phyloP scores from a whole-genome alignment of 2,113 vertebrate genomes.

The Grallaria varia region DNA sequence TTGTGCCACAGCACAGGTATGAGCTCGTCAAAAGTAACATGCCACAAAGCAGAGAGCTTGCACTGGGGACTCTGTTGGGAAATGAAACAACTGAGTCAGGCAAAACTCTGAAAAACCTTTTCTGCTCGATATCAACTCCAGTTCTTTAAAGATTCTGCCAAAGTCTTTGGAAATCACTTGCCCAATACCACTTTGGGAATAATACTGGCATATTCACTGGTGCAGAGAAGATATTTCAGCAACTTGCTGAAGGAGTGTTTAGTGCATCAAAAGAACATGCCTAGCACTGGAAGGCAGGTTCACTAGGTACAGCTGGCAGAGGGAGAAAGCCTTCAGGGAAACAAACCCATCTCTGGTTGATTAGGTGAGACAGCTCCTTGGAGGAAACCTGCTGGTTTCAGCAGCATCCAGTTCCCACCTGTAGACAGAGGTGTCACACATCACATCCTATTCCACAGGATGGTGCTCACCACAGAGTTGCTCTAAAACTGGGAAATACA shows the following conservation, averaged over 20 bases:
- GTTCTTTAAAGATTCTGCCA: neutral
- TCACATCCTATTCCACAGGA: no score
- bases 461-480: neutral
- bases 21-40: neutral
- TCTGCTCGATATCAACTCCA: neutral
- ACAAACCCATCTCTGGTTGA: neutral
- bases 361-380: neutral
- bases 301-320: neutral
- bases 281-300: neutral
- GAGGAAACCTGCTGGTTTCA: neutral
- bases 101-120: neutral
- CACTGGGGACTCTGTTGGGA: neutral
- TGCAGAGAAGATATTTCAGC: neutral
- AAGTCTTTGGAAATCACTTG: conserved; percentile 11
- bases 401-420: neutral
- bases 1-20: neutral
- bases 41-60: neutral
- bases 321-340: neutral
- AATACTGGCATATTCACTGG: neutral
- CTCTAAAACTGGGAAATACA: neutral
- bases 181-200: neutral
- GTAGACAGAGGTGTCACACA: neutral
- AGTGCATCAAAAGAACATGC: neutral
- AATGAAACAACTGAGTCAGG: neutral
- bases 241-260: neutral